These are phyloP conservation scores for Seriola quinqueradiata DNA, from an alignment of 2,113 vertebrate species.

Conservation along the genomic window DNA sequence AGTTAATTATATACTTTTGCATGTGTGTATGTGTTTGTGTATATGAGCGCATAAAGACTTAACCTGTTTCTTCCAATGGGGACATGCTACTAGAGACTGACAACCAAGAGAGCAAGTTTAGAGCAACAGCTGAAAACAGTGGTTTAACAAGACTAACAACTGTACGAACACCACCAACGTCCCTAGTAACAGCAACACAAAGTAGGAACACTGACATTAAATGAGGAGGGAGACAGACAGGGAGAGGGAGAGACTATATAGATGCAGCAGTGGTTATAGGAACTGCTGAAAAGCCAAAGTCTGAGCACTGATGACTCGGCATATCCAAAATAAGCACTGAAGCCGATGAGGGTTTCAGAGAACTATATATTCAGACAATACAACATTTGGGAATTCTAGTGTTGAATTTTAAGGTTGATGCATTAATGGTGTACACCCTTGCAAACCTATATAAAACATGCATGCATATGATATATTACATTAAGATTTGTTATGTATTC, in stretches of 20 bases:
- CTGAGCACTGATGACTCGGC: slow-evolving; percentile 56
- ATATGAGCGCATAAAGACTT: slow-evolving; percentile 9
- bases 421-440: background rate
- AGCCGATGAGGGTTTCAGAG: background rate
- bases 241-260: background rate
- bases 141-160: background rate
- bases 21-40: slow-evolving; percentile 16
- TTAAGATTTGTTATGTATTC: too few relatives aligned
- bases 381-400: background rate
- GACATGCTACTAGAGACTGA: background rate
- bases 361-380: background rate
- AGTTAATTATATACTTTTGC: slow-evolving; percentile 63
- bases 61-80: background rate
- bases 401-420: background rate
- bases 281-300: slow-evolving; percentile 48
- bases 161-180: background rate
- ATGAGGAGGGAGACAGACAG: background rate
- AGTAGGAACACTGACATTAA: background rate
- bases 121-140: background rate
- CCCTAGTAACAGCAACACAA: background rate
- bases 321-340: slow-evolving; percentile 31
- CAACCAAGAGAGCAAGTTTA: background rate
- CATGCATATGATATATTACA: background rate
- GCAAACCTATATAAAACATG: background rate
- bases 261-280: slow-evolving; percentile 27